Percentiles rank a stretch among this genome's conserved stretches.
Conservation (phyloP, 2,113 vertebrate species). For the Stercorarius parasiticus region DNA sequence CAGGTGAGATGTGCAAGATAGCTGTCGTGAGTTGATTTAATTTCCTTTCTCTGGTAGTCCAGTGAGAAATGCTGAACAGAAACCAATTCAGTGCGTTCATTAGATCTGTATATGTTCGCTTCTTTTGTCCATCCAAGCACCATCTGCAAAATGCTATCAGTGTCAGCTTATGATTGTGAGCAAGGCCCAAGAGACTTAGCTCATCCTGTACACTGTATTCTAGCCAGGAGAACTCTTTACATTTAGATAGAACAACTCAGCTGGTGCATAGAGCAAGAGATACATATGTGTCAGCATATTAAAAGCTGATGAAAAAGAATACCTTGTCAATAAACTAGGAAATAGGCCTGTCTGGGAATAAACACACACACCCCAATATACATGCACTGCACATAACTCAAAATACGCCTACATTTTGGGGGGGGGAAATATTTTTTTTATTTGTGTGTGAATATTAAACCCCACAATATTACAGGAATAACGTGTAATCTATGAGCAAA, state of each 20-base stretch:
- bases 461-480: not conserved
- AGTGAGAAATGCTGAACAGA: constrained; percentile 74
- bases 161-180: constrained; percentile 77
- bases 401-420: not conserved
- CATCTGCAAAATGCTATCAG: constrained; percentile 76
- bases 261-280: constrained; percentile 13
- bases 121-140: constrained; percentile 79
- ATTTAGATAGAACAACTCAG: constrained; percentile 50
- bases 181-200: constrained; percentile 60
- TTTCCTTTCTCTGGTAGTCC: constrained; percentile 80
- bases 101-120: constrained; percentile 66
- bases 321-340: constrained; percentile 45
- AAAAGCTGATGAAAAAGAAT: constrained; percentile 54
- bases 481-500: not conserved
- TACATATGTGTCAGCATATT: constrained; percentile 35
- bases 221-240: constrained; percentile 64
- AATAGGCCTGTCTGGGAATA: constrained; percentile 39
- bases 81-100: constrained; percentile 69
- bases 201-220: constrained; percentile 66
- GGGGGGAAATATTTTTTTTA: not conserved
- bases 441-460: not conserved
- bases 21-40: constrained; percentile 86
- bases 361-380: not conserved
- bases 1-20: constrained; percentile 79
- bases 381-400: not conserved